Base-by-base conservation (phyloP, 2,113 vertebrate genomes). In the Colius striatus region DNA sequence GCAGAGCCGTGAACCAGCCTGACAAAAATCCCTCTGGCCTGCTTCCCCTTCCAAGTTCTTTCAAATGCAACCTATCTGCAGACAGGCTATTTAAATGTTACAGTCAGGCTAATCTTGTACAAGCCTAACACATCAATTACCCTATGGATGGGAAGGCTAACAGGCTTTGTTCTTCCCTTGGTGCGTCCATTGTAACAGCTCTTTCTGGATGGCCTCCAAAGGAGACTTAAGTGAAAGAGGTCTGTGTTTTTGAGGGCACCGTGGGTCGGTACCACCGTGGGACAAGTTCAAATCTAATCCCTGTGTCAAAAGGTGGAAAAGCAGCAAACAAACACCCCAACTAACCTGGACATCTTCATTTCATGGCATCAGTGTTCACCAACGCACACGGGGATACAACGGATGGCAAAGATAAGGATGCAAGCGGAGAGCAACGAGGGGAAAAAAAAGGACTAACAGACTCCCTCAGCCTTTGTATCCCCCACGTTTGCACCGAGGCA, bases 361-460 rank as follows among this genome's bases (percentile, higher is more conserved):
- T 41, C 83, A 2, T 1, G 53, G 80, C 61, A 29, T 3, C 1
- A 0, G 11, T 4, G 34, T 3, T 89, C 36, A 9, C 75, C n/a
- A 71, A 11, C 1, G 38, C 65, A n/a, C 51, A 1, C 74, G 15
- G 87, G 63, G 89, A 72, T n/a, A 36, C 55, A 18, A 60, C 0
- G 53, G 68, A 61, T 45, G 54, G 68, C 2, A n/a, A 77, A 61
- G 76, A 67, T 4, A 86, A 78, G 79, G 67, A 86, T 13, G 34
- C 65, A 18, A 47, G 63, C 5, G 5, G 22, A 32, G 67, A 88
- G 83, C 76, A 75, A 26, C 0, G 6, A 89, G 72, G 62, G 26
- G 25, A 36, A 47, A 32, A 93, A 88, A 92, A 93, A 95, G 95
- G 88, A 82, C 92, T 81, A 94, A 84, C 88, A 92, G 86, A 57